Conservation (phyloP, 2,888 invertebrate species). For the Venustoraphidia nigricollis region DNA sequence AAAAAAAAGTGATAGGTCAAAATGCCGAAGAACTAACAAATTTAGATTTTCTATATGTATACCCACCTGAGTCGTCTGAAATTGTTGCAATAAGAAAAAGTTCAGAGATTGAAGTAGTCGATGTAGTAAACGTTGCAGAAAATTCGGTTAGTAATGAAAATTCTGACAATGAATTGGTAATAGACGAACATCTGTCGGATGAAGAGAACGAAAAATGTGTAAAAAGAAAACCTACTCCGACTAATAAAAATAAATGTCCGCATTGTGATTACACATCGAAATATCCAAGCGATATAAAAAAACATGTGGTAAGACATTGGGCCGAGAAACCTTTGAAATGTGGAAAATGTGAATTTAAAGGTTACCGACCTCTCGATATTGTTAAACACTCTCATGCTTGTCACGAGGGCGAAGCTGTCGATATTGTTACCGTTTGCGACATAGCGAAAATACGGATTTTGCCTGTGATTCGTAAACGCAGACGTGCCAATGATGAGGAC, state of each 20-base stretch:
- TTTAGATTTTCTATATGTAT: neutral
- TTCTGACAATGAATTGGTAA: neutral
- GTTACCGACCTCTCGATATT: slow-evolving; percentile 17
- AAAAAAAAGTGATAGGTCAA: slow-evolving; percentile 16
- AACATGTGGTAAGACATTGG: slow-evolving; percentile 33
- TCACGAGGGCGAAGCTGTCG: slow-evolving; percentile 4
- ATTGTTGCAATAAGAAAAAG: neutral
- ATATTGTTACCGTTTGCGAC: no score
- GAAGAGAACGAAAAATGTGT: neutral
- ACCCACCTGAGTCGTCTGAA: neutral
- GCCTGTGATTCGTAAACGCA: neutral
- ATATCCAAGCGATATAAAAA: slow-evolving; percentile 18
- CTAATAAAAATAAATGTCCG: slow-evolving; percentile 18
- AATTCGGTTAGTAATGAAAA: neutral
- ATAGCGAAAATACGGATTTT: no score
- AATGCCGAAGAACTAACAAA: neutral
- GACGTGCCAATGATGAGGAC: slow-evolving; percentile 6
- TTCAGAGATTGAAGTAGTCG: neutral
- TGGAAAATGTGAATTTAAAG: slow-evolving; percentile 24
- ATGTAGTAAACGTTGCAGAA: neutral
- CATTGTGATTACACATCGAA: slow-evolving; percentile 21
- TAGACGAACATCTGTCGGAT: neutral
- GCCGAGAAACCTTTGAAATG: slow-evolving; percentile 30
- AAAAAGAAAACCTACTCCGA: slow-evolving; percentile 4
- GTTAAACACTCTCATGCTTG: slow-evolving; percentile 21